phyloP scores from a whole-genome alignment of 1,140 invertebrate genomes.

The Grapholita molesta region DNA sequence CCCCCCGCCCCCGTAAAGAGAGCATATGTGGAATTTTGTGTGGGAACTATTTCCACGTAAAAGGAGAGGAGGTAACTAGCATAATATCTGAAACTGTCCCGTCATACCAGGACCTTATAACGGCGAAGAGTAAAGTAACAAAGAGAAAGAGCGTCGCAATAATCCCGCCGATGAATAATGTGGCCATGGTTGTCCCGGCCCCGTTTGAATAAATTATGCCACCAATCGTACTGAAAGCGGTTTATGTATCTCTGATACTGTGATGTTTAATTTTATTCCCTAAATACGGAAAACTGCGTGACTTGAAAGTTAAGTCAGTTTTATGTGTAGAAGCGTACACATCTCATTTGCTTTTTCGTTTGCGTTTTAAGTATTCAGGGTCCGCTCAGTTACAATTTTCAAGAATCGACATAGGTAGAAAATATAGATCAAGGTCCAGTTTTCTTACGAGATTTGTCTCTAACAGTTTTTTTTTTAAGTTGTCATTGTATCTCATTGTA shows the following conservation, averaged over 20 bases:
- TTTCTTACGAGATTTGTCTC: no score
- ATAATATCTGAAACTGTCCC: not conserved
- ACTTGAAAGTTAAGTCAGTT: not conserved
- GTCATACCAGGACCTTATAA: not conserved
- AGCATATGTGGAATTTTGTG: no score
- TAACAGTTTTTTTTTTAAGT: no score
- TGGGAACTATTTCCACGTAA: no score
- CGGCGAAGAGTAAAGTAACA: not conserved
- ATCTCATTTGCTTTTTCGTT: no score
- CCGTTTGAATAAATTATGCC: conserved; percentile 21
- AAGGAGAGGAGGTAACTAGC: no score
- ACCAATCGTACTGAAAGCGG: conserved; percentile 13
- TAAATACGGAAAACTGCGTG: not conserved
- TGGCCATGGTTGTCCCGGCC: conserved; percentile 1
- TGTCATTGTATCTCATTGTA: no score
- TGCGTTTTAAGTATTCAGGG: no score
- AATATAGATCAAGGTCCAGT: no score
- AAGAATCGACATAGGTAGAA: no score
- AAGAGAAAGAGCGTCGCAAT: conserved; percentile 2
- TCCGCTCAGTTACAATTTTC: no score
- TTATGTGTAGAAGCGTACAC: not conserved
- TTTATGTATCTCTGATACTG: conserved; percentile 6
- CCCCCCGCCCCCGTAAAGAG: no score
- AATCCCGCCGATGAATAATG: conserved; percentile 19
- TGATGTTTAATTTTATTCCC: conserved; percentile 13